Percentiles rank a stretch among this genome's conserved stretches.
Evolutionary conservation across 2,888 invertebrate genomes (phyloP).

Genomic region (Boloria selene): DNA sequence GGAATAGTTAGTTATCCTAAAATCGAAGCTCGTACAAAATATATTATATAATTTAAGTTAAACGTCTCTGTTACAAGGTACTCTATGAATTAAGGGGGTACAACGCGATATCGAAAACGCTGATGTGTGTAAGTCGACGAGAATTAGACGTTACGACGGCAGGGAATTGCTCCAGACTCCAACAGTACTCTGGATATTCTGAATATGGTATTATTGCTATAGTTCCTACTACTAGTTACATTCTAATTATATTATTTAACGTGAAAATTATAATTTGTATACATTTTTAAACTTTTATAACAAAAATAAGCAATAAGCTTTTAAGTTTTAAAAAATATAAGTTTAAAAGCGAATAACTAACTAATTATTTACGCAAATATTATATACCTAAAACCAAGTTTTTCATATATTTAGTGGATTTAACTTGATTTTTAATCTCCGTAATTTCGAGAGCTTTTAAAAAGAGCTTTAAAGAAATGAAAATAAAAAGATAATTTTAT

Average conservation of each 20-base stretch:
- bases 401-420: no score
- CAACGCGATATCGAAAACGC: conserved; percentile 79
- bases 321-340: no score
- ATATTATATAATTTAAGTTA: not conserved
- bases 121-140: conserved; percentile 82
- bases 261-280: not conserved
- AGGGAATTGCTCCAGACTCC: conserved; percentile 73
- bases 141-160: conserved; percentile 82
- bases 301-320: no score
- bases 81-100: conserved; percentile 70
- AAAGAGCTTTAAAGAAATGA: no score
- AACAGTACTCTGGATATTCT: conserved; percentile 37
- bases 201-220: conserved; percentile 39
- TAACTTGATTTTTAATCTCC: no score
- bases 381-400: no score
- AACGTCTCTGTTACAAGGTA: conserved; percentile 42
- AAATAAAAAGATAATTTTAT: no score
- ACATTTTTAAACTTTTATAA: not conserved
- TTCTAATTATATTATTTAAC: conserved; percentile 24
- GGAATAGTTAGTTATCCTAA: no score
- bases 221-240: not conserved
- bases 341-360: no score
- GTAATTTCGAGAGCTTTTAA: no score
- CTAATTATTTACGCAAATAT: no score
- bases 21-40: not conserved